A percentile compares a stretch with the other conserved stretches of the same genome.
Conservation (phyloP, 2,113 vertebrate species). For the Scomber japonicus region DNA sequence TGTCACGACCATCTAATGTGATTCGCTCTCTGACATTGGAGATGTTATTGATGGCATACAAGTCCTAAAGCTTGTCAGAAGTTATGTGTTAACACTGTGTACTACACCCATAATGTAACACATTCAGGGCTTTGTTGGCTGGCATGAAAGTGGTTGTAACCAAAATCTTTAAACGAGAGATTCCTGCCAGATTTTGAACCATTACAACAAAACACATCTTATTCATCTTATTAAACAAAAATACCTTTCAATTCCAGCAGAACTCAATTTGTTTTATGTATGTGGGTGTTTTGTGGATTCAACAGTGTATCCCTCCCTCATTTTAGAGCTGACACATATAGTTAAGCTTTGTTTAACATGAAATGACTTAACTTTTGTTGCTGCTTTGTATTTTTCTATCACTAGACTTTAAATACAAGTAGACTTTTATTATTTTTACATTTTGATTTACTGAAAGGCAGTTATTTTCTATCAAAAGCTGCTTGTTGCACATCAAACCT, state of each 20-base stretch:
- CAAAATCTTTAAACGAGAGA: not conserved
- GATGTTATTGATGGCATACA: not conserved
- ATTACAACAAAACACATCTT: not conserved
- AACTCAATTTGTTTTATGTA: not conserved
- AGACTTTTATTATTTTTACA: too few relatives aligned
- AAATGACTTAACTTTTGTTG: too few relatives aligned
- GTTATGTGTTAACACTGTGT: not conserved
- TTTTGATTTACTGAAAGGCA: too few relatives aligned
- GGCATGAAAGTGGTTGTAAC: not conserved
- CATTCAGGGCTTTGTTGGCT: not conserved
- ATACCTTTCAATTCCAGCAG: not conserved
- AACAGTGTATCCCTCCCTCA: not conserved
- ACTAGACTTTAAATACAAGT: too few relatives aligned
- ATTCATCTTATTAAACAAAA: not conserved
- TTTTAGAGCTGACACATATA: too few relatives aligned
- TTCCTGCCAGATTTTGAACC: not conserved
- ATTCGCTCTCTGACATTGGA: not conserved
- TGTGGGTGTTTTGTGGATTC: not conserved
- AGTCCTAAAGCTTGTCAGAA: constrained; percentile 2
- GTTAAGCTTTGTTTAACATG: too few relatives aligned
- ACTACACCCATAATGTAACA: not conserved
- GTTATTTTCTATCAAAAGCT: too few relatives aligned
- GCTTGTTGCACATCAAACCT: too few relatives aligned
- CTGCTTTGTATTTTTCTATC: too few relatives aligned
- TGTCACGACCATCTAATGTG: too few relatives aligned